These are phyloP conservation scores for Temnothorax curvispinosus DNA, from an alignment of 1,140 invertebrate genomes.

Conservation along the genomic window DNA sequence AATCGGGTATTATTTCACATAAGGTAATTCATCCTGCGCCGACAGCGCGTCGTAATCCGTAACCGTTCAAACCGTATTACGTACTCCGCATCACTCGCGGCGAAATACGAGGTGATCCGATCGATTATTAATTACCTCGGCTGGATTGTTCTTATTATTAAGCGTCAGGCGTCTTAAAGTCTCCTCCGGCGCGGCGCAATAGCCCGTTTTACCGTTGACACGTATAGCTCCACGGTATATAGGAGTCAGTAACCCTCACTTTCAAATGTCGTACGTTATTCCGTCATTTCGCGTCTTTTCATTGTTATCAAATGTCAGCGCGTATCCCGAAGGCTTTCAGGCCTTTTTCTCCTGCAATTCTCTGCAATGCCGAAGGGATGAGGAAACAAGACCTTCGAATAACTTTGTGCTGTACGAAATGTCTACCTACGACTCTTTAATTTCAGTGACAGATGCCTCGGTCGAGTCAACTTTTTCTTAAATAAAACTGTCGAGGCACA, in stretches of 20 bases:
- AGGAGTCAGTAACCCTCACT: neutral
- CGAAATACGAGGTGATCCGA: neutral
- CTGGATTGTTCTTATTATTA: slow-evolving; percentile 4
- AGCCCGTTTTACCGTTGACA: neutral
- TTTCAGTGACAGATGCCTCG: neutral
- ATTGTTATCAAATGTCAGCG: slow-evolving; percentile 47
- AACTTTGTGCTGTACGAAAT: neutral
- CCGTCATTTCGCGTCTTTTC: neutral
- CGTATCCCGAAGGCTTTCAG: neutral
- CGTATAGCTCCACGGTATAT: neutral
- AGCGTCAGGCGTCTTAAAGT: slow-evolving; percentile 4
- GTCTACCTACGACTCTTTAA: neutral
- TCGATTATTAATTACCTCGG: slow-evolving; percentile 29
- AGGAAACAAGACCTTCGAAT: neutral
- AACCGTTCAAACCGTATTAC: neutral
- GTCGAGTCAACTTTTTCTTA: neutral
- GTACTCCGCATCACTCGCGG: neutral
- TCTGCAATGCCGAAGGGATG: neutral
- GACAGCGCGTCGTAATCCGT: neutral
- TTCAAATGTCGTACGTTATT: slow-evolving; percentile 40
- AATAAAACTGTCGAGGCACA: neutral
- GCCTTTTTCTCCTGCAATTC: neutral
- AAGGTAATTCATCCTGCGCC: slow-evolving; percentile 17
- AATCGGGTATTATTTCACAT: slow-evolving; percentile 24
- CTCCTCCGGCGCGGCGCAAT: neutral